Conservation (phyloP, 2,113 vertebrate genomes). For the Charina bottae region DNA sequence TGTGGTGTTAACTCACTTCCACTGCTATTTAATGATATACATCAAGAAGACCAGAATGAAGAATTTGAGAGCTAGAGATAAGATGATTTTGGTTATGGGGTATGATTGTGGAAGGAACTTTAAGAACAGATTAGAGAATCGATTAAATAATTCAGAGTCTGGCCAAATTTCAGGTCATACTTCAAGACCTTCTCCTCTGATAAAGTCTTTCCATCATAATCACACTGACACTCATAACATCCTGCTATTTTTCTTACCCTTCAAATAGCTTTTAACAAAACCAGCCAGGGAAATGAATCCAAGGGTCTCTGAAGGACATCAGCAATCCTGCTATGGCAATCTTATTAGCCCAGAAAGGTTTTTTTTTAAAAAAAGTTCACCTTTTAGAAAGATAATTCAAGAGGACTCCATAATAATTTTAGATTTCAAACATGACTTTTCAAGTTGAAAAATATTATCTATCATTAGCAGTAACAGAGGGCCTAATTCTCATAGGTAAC, state of each 20-base stretch:
- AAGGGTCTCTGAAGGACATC: slow-evolving; percentile 59
- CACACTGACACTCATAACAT: slow-evolving; percentile 62
- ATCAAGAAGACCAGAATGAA: background rate
- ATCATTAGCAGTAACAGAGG: slow-evolving; percentile 34
- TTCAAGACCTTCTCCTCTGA: slow-evolving; percentile 31
- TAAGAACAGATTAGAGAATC: slow-evolving; percentile 20
- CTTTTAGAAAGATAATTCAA: slow-evolving; percentile 1
- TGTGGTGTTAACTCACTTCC: background rate
- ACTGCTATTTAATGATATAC: slow-evolving; percentile 1
- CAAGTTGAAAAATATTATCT: slow-evolving; percentile 32
- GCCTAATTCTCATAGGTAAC: background rate
- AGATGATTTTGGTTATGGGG: slow-evolving; percentile 31
- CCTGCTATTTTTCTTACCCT: slow-evolving; percentile 39
- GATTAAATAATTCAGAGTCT: slow-evolving; percentile 47
- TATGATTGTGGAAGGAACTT: slow-evolving; percentile 37
- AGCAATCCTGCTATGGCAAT: slow-evolving; percentile 54
- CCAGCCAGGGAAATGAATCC: background rate
- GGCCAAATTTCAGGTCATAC: slow-evolving; percentile 10
- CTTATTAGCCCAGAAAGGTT: slow-evolving; percentile 53
- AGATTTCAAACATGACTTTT: slow-evolving; percentile 34
- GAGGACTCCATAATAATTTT: slow-evolving; percentile 39
- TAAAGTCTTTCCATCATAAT: slow-evolving; percentile 55
- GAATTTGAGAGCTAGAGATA: slow-evolving; percentile 13
- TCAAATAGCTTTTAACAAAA: slow-evolving; percentile 55
- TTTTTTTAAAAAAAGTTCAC: slow-evolving; percentile 43